These are phyloP conservation scores for Coracias cyanogaster DNA, from an alignment of 2,797 vertebrate genomes.

Conservation along the genomic window DNA sequence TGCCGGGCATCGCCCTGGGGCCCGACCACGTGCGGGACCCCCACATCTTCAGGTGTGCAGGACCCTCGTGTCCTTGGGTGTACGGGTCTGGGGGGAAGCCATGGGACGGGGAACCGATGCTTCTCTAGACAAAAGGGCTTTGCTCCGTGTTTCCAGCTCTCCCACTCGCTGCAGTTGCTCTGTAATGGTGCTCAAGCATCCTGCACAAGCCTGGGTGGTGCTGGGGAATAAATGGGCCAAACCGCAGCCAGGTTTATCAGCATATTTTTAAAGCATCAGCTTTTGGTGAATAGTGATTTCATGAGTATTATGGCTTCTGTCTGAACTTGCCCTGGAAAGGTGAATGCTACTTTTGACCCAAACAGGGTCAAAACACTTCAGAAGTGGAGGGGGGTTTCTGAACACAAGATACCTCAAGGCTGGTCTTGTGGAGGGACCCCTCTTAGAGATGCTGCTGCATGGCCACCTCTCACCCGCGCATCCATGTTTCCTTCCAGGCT, in stretches of 20 bases:
- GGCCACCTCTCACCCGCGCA: fast-evolving
- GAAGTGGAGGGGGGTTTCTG: background rate
- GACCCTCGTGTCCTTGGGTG: fast-evolving
- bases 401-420: fast-evolving
- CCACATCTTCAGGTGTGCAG: constrained; percentile 84
- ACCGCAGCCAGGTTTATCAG: background rate
- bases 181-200: background rate
- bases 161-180: fast-evolving
- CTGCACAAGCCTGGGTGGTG: background rate
- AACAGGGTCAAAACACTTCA: too few species aligned
- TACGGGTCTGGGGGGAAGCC: background rate
- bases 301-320: fast-evolving
- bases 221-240: background rate
- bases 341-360: background rate
- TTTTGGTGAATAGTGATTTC: background rate
- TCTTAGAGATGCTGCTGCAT: background rate
- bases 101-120: fast-evolving
- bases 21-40: constrained; percentile 91
- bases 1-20: constrained; percentile 91
- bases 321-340: background rate
- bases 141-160: background rate
- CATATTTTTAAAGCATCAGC: fast-evolving
- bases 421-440: background rate
- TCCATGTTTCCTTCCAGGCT: constrained; percentile 78
- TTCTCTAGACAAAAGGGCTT: fast-evolving